Evolutionary conservation across 2,888 invertebrate genomes (phyloP).

Genomic region (Tanypteryx hageni): DNA sequence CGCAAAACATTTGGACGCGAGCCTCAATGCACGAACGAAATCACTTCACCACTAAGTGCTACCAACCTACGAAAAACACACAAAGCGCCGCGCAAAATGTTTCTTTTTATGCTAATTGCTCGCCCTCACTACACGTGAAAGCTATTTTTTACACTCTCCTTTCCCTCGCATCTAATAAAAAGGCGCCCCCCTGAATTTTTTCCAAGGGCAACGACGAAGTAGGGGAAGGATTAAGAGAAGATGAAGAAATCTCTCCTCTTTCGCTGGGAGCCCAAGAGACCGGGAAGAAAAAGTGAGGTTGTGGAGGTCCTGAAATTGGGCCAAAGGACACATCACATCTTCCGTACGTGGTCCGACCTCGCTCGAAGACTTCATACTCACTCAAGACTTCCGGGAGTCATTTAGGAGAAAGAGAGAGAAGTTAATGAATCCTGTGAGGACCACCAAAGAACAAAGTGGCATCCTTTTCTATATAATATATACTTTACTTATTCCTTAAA

Average conservation of each 20-base stretch:
- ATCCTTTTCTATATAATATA: constrained; percentile 51
- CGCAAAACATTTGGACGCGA: constrained; percentile 27
- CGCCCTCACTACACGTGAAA: constrained; percentile 47
- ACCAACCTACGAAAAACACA: constrained; percentile 41
- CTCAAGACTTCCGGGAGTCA: constrained; percentile 42
- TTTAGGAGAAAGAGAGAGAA: constrained; percentile 62
- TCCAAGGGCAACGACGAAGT: neutral
- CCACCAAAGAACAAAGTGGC: constrained; percentile 25
- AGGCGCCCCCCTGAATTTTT: neutral
- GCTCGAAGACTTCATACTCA: constrained; percentile 2
- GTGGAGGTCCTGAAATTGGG: neutral
- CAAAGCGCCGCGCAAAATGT: constrained; percentile 44
- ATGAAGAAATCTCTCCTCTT: neutral
- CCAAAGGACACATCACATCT: neutral
- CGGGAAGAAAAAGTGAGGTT: neutral
- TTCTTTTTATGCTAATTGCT: constrained; percentile 4
- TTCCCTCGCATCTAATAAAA: constrained; percentile 33
- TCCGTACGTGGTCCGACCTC: neutral
- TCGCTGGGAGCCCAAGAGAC: neutral
- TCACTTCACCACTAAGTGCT: constrained; percentile 14
- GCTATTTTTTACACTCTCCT: constrained; percentile 18
- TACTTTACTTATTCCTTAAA: constrained; percentile 56
- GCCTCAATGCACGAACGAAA: neutral
- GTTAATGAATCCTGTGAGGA: constrained; percentile 48
- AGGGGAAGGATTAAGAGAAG: constrained; percentile 4